A percentile compares a stretch with the other conserved stretches of the same genome.
Evolutionary conservation across 2,113 vertebrate species (phyloP).

Genomic region (Aleadryas rufinucha): DNA sequence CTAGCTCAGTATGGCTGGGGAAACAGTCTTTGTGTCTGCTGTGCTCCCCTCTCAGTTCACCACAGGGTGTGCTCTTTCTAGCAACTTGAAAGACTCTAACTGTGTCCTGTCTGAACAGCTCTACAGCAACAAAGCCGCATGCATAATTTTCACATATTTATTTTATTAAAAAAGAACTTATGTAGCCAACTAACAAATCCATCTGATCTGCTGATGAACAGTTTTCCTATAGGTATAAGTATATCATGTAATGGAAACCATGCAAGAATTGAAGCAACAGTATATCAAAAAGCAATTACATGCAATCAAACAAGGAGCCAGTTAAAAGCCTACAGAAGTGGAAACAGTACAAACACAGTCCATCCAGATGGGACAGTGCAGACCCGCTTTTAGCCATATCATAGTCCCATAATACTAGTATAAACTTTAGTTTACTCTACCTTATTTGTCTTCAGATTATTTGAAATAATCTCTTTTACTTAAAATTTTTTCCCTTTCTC

Average conservation of each 20-base stretch:
- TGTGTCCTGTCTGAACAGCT: not conserved
- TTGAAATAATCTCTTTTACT: not conserved
- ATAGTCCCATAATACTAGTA: not conserved
- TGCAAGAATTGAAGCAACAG: not conserved
- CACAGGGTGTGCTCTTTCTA: not conserved
- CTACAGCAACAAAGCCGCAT: not conserved
- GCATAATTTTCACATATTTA: not conserved
- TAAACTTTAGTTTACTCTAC: not conserved
- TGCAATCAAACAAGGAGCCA: not conserved
- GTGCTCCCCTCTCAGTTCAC: not conserved
- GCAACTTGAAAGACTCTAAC: not conserved
- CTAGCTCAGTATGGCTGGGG: not conserved
- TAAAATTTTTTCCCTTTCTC: not conserved
- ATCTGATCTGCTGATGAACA: not conserved
- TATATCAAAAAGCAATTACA: not conserved
- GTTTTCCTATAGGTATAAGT: not conserved
- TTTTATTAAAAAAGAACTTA: not conserved
- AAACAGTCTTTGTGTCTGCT: not conserved
- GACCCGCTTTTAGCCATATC: not conserved
- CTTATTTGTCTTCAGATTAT: not conserved
- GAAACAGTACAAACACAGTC: not conserved
- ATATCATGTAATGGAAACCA: not conserved
- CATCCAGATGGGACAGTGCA: not conserved
- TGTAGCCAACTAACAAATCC: not conserved
- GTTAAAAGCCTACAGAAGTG: not conserved